phyloP scores from a whole-genome alignment of 2,113 vertebrate species.

The Passerina amoena region DNA sequence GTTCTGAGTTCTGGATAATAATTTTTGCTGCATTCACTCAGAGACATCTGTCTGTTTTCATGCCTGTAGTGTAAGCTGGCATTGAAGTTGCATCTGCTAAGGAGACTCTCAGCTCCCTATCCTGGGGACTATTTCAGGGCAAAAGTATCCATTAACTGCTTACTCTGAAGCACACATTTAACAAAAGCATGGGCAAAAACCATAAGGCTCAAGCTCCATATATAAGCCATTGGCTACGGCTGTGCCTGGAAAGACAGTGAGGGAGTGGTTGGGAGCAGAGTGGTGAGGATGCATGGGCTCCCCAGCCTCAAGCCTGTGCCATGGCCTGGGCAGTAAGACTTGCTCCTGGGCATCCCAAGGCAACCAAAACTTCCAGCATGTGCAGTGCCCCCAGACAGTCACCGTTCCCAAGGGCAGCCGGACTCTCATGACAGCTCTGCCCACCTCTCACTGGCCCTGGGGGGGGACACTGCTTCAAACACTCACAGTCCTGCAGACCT shows the following conservation, averaged over 20 bases:
- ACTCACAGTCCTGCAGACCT: background rate
- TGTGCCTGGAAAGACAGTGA: fast-evolving
- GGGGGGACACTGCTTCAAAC: background rate
- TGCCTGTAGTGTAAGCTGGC: slow-evolving; percentile 29
- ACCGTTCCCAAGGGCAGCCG: fast-evolving
- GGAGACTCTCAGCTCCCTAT: slow-evolving; percentile 17
- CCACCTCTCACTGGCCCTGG: too few relatives aligned
- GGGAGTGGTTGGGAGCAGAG: background rate
- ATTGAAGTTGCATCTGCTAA: slow-evolving; percentile 52
- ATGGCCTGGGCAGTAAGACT: background rate
- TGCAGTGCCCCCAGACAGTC: fast-evolving
- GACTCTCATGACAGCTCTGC: background rate
- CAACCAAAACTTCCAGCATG: background rate
- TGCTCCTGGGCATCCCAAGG: fast-evolving
- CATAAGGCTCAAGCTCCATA: background rate
- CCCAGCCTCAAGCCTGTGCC: background rate
- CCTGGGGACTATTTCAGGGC: slow-evolving; percentile 9
- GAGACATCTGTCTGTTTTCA: slow-evolving; percentile 63
- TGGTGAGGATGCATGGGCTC: fast-evolving
- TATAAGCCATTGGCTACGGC: background rate
- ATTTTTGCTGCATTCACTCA: slow-evolving; percentile 52
- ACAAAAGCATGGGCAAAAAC: slow-evolving; percentile 18
- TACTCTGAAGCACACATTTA: slow-evolving; percentile 1
- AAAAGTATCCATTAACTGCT: background rate
- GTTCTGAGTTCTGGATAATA: slow-evolving; percentile 22